A percentile compares a stretch with the other conserved stretches of the same genome.
phyloP scores from a whole-genome alignment of 1,140 invertebrate genomes.

The Hyles vespertilio region DNA sequence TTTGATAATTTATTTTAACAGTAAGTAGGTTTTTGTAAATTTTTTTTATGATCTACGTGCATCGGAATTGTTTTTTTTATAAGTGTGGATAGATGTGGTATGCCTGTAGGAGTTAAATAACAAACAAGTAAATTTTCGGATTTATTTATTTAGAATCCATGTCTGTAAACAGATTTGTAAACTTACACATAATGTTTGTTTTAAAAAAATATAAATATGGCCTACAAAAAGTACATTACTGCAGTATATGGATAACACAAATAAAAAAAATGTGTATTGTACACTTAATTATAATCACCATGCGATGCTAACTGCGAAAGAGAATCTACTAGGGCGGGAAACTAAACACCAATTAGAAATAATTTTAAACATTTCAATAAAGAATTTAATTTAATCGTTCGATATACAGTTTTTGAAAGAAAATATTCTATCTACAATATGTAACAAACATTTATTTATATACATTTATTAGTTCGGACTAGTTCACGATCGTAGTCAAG shows the following conservation, averaged over 20 bases:
- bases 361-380: constrained; percentile 61
- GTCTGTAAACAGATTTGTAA: constrained; percentile 66
- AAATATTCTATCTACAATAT: constrained; percentile 73
- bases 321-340: constrained; percentile 40
- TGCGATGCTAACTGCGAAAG: background rate
- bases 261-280: constrained; percentile 42
- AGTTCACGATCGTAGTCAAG: constrained; percentile 67
- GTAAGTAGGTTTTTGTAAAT: too few species aligned
- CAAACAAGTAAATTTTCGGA: constrained; percentile 42
- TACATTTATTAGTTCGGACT: constrained; percentile 71
- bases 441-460: constrained; percentile 74
- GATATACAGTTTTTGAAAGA: constrained; percentile 69
- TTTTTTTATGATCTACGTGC: too few species aligned
- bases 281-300: constrained; percentile 34
- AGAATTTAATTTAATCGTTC: constrained; percentile 50
- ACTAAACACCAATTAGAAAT: constrained; percentile 59
- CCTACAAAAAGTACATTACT: constrained; percentile 63
- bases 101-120: constrained; percentile 11
- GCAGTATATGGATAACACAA: constrained; percentile 51
- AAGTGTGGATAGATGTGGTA: too few species aligned
- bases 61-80: too few species aligned
- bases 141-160: constrained; percentile 73
- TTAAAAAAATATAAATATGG: constrained; percentile 73
- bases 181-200: constrained; percentile 66
- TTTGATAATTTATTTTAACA: too few species aligned